These are phyloP conservation scores for Lepidostoma basale DNA, from an alignment of 1,140 invertebrate species.

Conservation along the genomic window DNA sequence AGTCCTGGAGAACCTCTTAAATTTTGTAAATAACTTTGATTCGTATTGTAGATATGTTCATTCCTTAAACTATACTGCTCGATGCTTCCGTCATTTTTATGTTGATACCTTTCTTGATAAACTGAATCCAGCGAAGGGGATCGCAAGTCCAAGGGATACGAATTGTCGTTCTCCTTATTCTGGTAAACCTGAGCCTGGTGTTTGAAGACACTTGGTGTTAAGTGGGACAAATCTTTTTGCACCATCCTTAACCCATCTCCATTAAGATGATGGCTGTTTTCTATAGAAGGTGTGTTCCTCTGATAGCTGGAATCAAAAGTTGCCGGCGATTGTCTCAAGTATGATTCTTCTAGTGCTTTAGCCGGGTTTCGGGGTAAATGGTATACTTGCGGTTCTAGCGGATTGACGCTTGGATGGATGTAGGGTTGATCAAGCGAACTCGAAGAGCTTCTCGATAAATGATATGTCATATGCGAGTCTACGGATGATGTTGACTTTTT, in stretches of 20 bases:
- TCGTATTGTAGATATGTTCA: slow-evolving; percentile 36
- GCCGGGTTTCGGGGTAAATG: slow-evolving; percentile 41
- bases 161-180: slow-evolving; percentile 35
- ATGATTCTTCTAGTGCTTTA: slow-evolving; percentile 44
- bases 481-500: slow-evolving; percentile 43
- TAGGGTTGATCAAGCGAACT: slow-evolving; percentile 46
- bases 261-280: slow-evolving; percentile 38
- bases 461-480: slow-evolving; percentile 45
- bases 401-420: slow-evolving; percentile 53
- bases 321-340: slow-evolving; percentile 36
- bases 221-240: slow-evolving; percentile 40
- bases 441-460: slow-evolving; percentile 48
- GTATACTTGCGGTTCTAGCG: slow-evolving; percentile 50
- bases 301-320: slow-evolving; percentile 39
- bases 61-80: slow-evolving; percentile 44
- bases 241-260: slow-evolving; percentile 27
- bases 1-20: slow-evolving; percentile 42
- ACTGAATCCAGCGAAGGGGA: slow-evolving; percentile 49
- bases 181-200: slow-evolving; percentile 40
- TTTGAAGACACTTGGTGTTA: slow-evolving; percentile 39
- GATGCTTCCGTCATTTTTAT: slow-evolving; percentile 41
- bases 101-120: slow-evolving; percentile 51
- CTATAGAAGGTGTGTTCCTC: slow-evolving; percentile 39
- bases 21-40: slow-evolving; percentile 35
- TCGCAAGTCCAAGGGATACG: slow-evolving; percentile 48